A percentile compares a stretch with the other conserved stretches of the same genome.
Evolutionary conservation across 2,113 vertebrate genomes (phyloP).

Genomic region (Centrocercus urophasianus): DNA sequence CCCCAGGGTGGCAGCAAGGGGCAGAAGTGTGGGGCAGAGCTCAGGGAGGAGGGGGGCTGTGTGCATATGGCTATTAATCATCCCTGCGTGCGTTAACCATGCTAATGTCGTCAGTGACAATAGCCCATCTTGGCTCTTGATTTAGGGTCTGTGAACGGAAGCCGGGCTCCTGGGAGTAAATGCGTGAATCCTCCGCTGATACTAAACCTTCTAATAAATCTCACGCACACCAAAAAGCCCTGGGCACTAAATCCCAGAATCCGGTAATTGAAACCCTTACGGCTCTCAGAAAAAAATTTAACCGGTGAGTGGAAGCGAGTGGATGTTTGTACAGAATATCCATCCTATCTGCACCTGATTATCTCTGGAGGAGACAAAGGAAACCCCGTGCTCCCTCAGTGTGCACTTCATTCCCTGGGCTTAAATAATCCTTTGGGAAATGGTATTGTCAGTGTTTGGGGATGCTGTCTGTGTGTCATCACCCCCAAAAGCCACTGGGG

Average conservation of each 20-base stretch:
- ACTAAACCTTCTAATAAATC: slow-evolving; percentile 88
- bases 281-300: slow-evolving; percentile 79
- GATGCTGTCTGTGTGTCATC: background rate
- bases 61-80: slow-evolving; percentile 80
- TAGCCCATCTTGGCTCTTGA: slow-evolving; percentile 83
- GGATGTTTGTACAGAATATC: slow-evolving; percentile 66
- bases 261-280: slow-evolving; percentile 86
- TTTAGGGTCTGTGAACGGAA: slow-evolving; percentile 87
- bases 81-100: slow-evolving; percentile 78
- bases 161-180: slow-evolving; percentile 84
- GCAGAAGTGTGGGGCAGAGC: background rate
- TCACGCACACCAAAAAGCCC: slow-evolving; percentile 83
- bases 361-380: slow-evolving; percentile 65
- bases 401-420: background rate
- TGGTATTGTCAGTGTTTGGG: background rate
- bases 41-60: slow-evolving; percentile 20
- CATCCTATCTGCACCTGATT: slow-evolving; percentile 56
- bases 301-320: slow-evolving; percentile 54
- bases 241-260: slow-evolving; percentile 84
- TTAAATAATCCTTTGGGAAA: slow-evolving; percentile 2
- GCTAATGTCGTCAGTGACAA: slow-evolving; percentile 86
- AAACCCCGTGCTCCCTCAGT: background rate
- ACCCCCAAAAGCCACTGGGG: background rate
- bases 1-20: background rate
- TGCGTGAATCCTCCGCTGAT: slow-evolving; percentile 83